A percentile compares a stretch with the other conserved stretches of the same genome.
Evolutionary conservation across 2,797 vertebrate genomes (phyloP).

Genomic region (Pelobates cultripes): DNA sequence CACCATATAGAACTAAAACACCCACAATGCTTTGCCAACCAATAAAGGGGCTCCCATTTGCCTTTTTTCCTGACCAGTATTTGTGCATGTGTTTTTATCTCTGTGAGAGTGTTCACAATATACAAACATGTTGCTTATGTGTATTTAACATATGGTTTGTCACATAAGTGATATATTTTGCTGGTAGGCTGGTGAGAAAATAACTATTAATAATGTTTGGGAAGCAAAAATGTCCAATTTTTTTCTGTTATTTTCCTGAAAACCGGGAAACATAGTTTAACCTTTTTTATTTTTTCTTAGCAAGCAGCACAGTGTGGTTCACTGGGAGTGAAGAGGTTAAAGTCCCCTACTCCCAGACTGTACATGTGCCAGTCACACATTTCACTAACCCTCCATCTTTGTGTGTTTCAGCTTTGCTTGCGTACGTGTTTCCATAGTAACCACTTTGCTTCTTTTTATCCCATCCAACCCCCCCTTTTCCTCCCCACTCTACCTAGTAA

Average conservation of each 20-base stretch:
- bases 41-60: too few relatives aligned
- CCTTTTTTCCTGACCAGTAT: too few relatives aligned
- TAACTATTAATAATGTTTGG: too few relatives aligned
- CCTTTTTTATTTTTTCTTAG: not conserved
- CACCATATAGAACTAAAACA: too few relatives aligned
- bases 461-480: not conserved
- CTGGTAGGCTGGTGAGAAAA: too few relatives aligned
- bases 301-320: not conserved
- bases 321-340: slow-evolving; percentile 34
- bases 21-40: too few relatives aligned
- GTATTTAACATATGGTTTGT: too few relatives aligned
- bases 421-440: slow-evolving; percentile 60
- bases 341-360: not conserved
- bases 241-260: not conserved
- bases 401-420: slow-evolving; percentile 57
- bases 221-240: not conserved
- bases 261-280: not conserved
- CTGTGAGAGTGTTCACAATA: too few relatives aligned
- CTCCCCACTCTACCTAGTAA: not conserved
- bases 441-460: slow-evolving; percentile 5
- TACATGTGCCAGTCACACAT: slow-evolving; percentile 45
- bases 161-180: too few relatives aligned
- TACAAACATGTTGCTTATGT: too few relatives aligned
- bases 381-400: slow-evolving; percentile 29
- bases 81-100: too few relatives aligned